Evolutionary conservation across 2,113 vertebrate species (phyloP).

Genomic region (Pionites leucogaster): DNA sequence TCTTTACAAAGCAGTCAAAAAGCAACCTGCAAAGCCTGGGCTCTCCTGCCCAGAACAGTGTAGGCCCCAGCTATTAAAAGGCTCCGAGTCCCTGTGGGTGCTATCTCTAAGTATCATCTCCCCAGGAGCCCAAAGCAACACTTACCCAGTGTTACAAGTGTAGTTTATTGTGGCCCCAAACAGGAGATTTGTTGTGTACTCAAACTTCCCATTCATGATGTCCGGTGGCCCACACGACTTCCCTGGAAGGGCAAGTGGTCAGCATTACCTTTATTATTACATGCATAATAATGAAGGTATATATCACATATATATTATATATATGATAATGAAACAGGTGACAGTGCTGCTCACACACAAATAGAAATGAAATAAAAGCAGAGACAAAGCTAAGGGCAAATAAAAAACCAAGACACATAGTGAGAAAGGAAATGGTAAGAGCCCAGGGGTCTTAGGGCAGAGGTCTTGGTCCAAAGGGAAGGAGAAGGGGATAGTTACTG

Average conservation of each 20-base stretch:
- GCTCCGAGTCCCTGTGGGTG: fast-evolving
- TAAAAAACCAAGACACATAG: fast-evolving
- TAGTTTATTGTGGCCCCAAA: neutral
- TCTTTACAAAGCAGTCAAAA: neutral
- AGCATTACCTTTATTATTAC: neutral
- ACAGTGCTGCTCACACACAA: neutral
- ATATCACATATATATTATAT: neutral
- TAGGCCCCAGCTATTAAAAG: neutral
- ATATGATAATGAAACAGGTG: neutral
- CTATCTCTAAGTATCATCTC: neutral
- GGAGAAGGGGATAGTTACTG: neutral
- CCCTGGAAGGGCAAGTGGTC: neutral
- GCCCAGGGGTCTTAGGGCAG: neutral
- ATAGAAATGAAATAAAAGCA: neutral
- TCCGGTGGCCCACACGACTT: fast-evolving
- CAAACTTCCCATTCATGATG: fast-evolving
- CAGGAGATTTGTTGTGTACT: fast-evolving
- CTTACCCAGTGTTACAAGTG: neutral
- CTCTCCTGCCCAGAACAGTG: neutral
- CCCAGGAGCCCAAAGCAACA: neutral
- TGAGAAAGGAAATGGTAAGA: neutral
- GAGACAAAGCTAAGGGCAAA: neutral
- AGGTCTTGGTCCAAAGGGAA: neutral
- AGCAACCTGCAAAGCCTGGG: fast-evolving
- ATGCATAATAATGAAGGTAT: neutral